Conservation (phyloP, 2,113 vertebrate species). For the Mastomys natalensis region DNA sequence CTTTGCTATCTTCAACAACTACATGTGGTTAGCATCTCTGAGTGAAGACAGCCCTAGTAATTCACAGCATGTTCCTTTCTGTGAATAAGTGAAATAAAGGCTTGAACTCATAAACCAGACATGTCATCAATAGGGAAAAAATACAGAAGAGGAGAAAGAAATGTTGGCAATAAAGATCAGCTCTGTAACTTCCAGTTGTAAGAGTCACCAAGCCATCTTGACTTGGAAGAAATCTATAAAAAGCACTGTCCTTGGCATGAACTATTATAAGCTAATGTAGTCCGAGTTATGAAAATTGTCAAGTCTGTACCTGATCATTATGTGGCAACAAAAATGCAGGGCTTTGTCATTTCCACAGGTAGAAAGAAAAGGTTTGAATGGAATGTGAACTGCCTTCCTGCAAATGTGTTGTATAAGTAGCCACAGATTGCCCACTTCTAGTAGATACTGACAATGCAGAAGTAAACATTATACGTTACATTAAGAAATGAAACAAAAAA, state of each 20-base stretch:
- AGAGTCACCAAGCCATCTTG: background rate
- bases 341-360: background rate
- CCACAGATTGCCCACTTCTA: background rate
- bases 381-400: background rate
- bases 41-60: conserved; percentile 7
- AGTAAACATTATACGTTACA: background rate
- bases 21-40: conserved; percentile 24
- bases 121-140: too few relatives aligned
- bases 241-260: background rate
- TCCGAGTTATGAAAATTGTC: background rate
- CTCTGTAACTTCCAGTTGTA: background rate
- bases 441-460: background rate
- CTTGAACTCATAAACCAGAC: background rate
- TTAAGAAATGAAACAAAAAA: background rate
- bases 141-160: accelerated
- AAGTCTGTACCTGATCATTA: background rate
- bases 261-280: background rate
- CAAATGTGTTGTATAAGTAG: background rate
- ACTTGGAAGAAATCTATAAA: background rate
- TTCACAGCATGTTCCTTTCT: background rate
- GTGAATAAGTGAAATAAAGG: background rate
- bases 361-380: background rate
- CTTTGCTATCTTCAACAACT: conserved; percentile 1
- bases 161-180: background rate
- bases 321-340: conserved; percentile 34